Evolutionary conservation across 2,888 invertebrate genomes (phyloP).

Genomic region (Tribolium freemani): DNA sequence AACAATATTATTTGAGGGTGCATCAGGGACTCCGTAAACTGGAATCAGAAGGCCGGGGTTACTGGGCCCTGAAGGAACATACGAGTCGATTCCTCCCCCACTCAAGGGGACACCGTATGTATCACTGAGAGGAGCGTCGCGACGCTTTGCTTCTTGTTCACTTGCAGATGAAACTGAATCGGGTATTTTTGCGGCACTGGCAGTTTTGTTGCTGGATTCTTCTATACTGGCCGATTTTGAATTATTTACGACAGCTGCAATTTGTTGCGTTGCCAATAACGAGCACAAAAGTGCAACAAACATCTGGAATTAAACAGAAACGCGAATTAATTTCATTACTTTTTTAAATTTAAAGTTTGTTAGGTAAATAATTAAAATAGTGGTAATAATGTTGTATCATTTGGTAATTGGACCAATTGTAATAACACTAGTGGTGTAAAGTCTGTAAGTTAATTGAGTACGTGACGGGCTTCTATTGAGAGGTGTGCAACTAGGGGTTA

Average conservation of each 20-base stretch:
- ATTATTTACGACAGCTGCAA: conserved; percentile 65
- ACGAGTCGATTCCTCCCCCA: conserved; percentile 68
- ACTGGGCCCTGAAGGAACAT: conserved; percentile 60
- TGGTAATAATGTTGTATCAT: background rate
- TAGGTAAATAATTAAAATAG: background rate
- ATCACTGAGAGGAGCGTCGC: conserved; percentile 63
- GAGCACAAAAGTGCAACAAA: conserved; percentile 60
- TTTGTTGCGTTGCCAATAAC: conserved; percentile 59
- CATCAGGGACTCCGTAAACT: conserved; percentile 74
- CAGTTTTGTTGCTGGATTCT: conserved; percentile 12
- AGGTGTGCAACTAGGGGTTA: conserved; percentile 8
- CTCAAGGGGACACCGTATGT: conserved; percentile 73
- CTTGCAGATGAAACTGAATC: conserved; percentile 61
- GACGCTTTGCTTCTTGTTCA: conserved; percentile 61
- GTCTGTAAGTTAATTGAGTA: conserved; percentile 28
- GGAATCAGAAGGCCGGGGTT: conserved; percentile 72
- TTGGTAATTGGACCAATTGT: conserved; percentile 12
- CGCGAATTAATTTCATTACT: conserved; percentile 6
- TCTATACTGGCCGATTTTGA: conserved; percentile 43
- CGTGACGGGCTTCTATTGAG: conserved; percentile 27
- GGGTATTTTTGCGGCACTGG: conserved; percentile 45
- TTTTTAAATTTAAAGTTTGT: conserved; percentile 22
- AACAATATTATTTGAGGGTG: conserved; percentile 65
- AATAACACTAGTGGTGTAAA: conserved; percentile 9
- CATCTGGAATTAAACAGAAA: conserved; percentile 54